A percentile compares a stretch with the other conserved stretches of the same genome.
Conservation (phyloP, 2,113 vertebrate genomes). For the Stomatorhinus ivindoensis region DNA sequence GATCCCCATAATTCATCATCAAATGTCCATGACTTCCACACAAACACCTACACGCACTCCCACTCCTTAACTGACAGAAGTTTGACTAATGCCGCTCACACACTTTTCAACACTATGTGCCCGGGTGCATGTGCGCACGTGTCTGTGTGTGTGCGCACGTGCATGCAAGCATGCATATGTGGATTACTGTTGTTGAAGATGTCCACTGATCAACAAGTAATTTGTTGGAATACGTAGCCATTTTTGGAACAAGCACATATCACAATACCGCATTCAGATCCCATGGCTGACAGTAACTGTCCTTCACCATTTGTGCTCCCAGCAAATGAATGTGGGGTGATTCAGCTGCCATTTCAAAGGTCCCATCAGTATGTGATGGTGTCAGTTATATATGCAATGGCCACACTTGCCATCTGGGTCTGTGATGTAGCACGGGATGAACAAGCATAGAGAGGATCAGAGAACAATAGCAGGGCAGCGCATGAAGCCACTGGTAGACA, state of each 20-base stretch:
- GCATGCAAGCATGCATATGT: neutral
- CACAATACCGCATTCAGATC: neutral
- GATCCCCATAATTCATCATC: neutral
- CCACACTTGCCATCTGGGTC: constrained; percentile 3
- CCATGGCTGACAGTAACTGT: neutral
- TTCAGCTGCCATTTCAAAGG: neutral
- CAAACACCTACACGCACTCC: constrained; percentile 17
- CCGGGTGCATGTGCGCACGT: neutral
- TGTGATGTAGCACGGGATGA: neutral
- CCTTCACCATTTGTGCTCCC: neutral
- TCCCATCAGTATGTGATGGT: neutral
- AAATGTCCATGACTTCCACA: constrained; percentile 8
- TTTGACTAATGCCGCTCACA: constrained; percentile 9
- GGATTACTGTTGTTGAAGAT: neutral
- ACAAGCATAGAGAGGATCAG: neutral
- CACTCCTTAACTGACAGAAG: constrained; percentile 16
- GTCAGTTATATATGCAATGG: constrained; percentile 1
- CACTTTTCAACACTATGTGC: neutral
- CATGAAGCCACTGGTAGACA: neutral
- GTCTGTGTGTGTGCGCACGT: neutral
- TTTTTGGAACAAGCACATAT: neutral
- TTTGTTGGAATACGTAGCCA: neutral
- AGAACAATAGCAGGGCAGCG: neutral
- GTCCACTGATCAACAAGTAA: neutral
- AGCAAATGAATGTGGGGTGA: neutral